phyloP scores from a whole-genome alignment of 1,140 invertebrate species.

The Zaprionus gabonicus region DNA sequence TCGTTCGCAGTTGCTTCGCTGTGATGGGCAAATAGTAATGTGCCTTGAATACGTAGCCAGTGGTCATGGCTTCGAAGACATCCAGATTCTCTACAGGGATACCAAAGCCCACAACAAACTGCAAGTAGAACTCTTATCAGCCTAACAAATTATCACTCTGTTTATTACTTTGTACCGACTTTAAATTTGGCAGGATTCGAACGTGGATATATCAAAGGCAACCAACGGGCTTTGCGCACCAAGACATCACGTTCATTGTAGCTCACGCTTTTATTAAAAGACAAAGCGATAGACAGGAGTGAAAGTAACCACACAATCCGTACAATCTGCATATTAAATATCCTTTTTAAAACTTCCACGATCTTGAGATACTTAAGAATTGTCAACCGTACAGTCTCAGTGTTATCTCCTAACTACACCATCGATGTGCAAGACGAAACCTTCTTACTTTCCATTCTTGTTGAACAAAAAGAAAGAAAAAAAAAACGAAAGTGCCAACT shows the following conservation, averaged over 20 bases:
- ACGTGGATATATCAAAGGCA: slow-evolving; percentile 61
- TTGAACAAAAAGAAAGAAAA: slow-evolving; percentile 33
- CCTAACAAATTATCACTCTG: background rate
- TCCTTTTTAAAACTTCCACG: background rate
- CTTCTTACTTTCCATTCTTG: slow-evolving; percentile 42
- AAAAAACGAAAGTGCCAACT: slow-evolving; percentile 69
- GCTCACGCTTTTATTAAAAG: slow-evolving; percentile 5
- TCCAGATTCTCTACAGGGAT: slow-evolving; percentile 71
- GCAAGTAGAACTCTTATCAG: background rate
- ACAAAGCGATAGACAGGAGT: background rate
- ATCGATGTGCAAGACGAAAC: background rate
- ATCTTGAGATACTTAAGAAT: background rate
- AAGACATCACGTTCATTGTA: slow-evolving; percentile 47
- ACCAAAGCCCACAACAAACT: slow-evolving; percentile 81
- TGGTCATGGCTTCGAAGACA: slow-evolving; percentile 60
- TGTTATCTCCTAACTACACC: slow-evolving; percentile 25
- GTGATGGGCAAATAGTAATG: slow-evolving; percentile 71
- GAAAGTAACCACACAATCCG: background rate
- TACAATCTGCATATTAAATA: background rate
- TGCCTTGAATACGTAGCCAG: slow-evolving; percentile 79
- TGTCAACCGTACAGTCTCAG: slow-evolving; percentile 12
- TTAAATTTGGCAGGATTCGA: slow-evolving; percentile 54
- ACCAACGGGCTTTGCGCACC: slow-evolving; percentile 63
- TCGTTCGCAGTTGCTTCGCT: slow-evolving; percentile 52
- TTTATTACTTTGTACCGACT: slow-evolving; percentile 12